These are phyloP conservation scores for Gallinago paraguaiae DNA, from an alignment of 2,113 vertebrate species.

Conservation along the genomic window DNA sequence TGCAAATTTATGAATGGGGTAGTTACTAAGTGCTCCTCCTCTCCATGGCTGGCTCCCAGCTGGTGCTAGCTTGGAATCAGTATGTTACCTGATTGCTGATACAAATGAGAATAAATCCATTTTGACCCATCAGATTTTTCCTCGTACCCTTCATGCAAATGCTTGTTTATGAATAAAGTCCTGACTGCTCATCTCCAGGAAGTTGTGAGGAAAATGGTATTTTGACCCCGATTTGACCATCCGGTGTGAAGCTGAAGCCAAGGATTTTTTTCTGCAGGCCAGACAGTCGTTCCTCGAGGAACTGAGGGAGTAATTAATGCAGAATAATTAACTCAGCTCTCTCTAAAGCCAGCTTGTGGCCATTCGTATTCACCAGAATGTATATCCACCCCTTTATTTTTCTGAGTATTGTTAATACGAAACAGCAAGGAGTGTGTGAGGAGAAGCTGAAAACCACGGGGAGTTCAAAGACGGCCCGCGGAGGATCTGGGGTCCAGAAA, in stretches of 20 bases:
- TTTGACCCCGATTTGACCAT: neutral
- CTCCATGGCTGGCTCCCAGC: neutral
- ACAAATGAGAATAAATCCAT: neutral
- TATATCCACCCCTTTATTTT: neutral
- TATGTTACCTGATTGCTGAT: neutral
- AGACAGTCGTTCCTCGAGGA: neutral
- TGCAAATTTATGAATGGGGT: neutral
- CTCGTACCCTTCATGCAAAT: neutral
- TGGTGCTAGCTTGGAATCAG: neutral
- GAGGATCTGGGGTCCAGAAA: neutral
- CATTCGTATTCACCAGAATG: fast-evolving
- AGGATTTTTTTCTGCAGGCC: neutral
- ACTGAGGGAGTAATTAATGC: neutral
- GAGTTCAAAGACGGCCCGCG: neutral
- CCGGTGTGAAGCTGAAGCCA: neutral
- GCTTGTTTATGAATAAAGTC: neutral
- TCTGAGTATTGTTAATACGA: neutral
- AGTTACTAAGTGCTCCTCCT: neutral
- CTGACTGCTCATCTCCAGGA: neutral
- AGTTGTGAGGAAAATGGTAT: fast-evolving
- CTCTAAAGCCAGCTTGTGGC: neutral
- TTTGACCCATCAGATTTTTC: neutral
- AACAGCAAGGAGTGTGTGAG: neutral
- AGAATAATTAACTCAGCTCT: neutral
- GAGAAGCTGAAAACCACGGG: neutral